These are phyloP conservation scores for Enteromius treurensis DNA, from an alignment of 2,797 vertebrate genomes.

Conservation along the genomic window DNA sequence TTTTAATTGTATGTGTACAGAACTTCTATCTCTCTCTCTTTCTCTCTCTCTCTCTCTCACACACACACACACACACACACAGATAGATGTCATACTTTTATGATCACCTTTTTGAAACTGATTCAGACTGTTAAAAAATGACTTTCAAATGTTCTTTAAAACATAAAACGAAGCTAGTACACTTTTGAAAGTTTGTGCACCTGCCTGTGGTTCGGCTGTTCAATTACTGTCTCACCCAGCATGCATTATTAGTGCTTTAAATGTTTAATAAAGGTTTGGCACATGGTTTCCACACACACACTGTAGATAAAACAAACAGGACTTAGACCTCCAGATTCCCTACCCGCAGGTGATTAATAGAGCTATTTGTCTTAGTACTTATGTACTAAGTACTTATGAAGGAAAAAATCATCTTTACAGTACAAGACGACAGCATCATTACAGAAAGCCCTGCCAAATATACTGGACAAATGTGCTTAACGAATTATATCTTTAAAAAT, in stretches of 20 bases:
- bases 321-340: not conserved
- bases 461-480: not conserved
- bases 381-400: no score
- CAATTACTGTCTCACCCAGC: not conserved
- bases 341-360: not conserved
- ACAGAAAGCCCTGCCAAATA: not conserved
- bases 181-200: slow-evolving; percentile 19
- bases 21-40: not conserved
- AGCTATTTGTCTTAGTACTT: not conserved
- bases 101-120: not conserved
- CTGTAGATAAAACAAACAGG: not conserved
- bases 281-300: not conserved
- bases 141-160: not conserved
- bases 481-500: not conserved
- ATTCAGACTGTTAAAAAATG: not conserved
- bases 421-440: not conserved
- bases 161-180: not conserved
- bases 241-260: not conserved
- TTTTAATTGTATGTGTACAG: not conserved
- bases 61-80: not conserved
- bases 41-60: not conserved
- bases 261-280: not conserved
- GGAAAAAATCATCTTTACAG: not conserved
- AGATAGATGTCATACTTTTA: not conserved
- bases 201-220: slow-evolving; percentile 6